Evolutionary conservation across 2,797 vertebrate species (phyloP).

Genomic region (Scyliorhinus canicula): DNA sequence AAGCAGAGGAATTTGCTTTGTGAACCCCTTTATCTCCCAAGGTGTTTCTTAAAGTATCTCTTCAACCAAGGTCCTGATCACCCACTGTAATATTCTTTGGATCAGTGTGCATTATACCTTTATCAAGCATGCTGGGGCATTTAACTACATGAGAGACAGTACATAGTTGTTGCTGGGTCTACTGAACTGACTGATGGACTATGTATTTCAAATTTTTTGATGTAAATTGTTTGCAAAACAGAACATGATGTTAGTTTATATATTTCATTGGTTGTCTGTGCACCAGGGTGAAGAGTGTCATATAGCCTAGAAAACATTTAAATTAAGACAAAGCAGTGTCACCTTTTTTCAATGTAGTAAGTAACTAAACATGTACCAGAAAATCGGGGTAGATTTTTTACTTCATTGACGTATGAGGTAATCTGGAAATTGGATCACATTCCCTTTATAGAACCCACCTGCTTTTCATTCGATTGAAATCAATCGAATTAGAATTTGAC

Average conservation of each 20-base stretch:
- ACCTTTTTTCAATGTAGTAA: not conserved
- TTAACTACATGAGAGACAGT: not conserved
- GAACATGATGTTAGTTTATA: not conserved
- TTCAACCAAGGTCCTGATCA: not conserved
- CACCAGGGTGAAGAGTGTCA: not conserved
- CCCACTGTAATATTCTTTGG: not conserved
- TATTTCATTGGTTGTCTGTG: not conserved
- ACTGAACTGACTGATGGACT: not conserved
- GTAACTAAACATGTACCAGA: not conserved
- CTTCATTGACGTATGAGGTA: not conserved
- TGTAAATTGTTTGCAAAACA: not conserved
- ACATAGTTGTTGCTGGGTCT: not conserved
- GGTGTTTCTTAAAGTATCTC: not conserved
- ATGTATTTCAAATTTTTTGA: not conserved
- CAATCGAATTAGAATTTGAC: not conserved
- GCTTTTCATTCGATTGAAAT: constrained; percentile 2
- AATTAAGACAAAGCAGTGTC: not conserved
- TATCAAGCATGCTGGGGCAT: not conserved
- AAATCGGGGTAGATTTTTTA: not conserved
- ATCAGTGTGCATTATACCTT: not conserved
- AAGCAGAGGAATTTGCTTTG: not conserved
- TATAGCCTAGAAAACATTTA: not conserved
- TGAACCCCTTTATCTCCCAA: not conserved
- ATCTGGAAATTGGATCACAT: not conserved
- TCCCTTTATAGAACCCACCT: not conserved